Percentiles rank a stretch among this genome's conserved stretches.
Evolutionary conservation across 2,888 invertebrate genomes (phyloP).

Genomic region (Trichogramma evanescens): DNA sequence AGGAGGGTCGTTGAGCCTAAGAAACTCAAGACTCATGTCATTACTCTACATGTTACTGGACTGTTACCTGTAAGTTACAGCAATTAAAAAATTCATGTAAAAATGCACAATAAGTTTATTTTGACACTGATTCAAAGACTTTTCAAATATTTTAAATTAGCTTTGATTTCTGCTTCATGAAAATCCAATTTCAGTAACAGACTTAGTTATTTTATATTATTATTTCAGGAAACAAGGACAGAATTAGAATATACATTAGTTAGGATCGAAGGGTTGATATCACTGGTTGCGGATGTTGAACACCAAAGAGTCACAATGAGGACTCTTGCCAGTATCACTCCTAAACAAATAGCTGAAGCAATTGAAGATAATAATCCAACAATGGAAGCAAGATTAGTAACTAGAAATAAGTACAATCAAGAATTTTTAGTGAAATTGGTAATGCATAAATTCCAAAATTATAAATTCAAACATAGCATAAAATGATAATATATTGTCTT

Average conservation of each 20-base stretch:
- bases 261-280: constrained; percentile 44
- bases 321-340: constrained; percentile 41
- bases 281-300: constrained; percentile 45
- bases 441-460: constrained; percentile 15
- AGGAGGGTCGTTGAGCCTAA: constrained; percentile 44
- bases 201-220: not conserved
- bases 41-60: constrained; percentile 42
- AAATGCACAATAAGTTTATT: not conserved
- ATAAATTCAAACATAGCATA: not conserved
- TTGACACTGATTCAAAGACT: too few relatives aligned
- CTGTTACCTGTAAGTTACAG: constrained; percentile 37
- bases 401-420: constrained; percentile 46
- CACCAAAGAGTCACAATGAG: constrained; percentile 48
- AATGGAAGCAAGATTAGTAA: constrained; percentile 45
- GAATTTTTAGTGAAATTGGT: constrained; percentile 45
- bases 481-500: not conserved
- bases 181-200: not conserved
- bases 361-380: constrained; percentile 41
- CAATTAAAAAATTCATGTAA: not conserved
- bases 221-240: constrained; percentile 40
- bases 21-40: constrained; percentile 42
- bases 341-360: constrained; percentile 44
- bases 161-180: too few relatives aligned
- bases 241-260: constrained; percentile 44
- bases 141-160: too few relatives aligned